phyloP scores from a whole-genome alignment of 1,140 invertebrate species.

The Ooceraea biroi region DNA sequence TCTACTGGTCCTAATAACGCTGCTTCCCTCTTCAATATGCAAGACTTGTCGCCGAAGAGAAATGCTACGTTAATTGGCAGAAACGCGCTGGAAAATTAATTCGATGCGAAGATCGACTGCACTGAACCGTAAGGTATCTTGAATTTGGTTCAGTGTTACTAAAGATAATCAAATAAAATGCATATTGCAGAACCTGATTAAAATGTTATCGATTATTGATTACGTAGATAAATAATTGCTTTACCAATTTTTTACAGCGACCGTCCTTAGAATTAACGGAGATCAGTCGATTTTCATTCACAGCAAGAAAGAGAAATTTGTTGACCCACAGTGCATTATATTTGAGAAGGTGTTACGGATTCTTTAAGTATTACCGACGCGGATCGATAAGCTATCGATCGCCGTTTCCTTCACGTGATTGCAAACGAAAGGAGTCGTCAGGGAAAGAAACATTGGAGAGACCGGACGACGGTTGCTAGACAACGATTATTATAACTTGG shows the following conservation, averaged over 20 bases:
- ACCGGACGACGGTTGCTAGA: too few relatives aligned
- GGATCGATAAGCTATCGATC: too few relatives aligned
- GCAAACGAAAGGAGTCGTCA: too few relatives aligned
- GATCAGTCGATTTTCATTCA: too few relatives aligned
- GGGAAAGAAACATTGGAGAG: too few relatives aligned
- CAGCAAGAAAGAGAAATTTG: too few relatives aligned
- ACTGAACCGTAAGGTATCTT: neutral
- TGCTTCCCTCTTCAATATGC: slow-evolving; percentile 1
- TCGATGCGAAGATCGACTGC: neutral
- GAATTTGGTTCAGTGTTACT: neutral
- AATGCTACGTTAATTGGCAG: slow-evolving; percentile 40
- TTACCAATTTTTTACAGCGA: neutral
- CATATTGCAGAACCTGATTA: neutral
- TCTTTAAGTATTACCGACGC: too few relatives aligned
- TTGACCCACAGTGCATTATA: too few relatives aligned
- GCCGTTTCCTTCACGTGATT: too few relatives aligned
- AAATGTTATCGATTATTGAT: neutral
- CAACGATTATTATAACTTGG: too few relatives aligned
- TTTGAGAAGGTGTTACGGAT: too few relatives aligned
- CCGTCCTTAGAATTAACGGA: too few relatives aligned
- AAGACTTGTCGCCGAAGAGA: slow-evolving; percentile 8
- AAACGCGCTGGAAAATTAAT: slow-evolving; percentile 27
- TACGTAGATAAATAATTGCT: neutral
- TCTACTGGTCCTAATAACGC: slow-evolving; percentile 14
- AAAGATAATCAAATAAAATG: slow-evolving; percentile 13